Conservation (phyloP, 1,140 invertebrate species). For the Anoplophora glabripennis region DNA sequence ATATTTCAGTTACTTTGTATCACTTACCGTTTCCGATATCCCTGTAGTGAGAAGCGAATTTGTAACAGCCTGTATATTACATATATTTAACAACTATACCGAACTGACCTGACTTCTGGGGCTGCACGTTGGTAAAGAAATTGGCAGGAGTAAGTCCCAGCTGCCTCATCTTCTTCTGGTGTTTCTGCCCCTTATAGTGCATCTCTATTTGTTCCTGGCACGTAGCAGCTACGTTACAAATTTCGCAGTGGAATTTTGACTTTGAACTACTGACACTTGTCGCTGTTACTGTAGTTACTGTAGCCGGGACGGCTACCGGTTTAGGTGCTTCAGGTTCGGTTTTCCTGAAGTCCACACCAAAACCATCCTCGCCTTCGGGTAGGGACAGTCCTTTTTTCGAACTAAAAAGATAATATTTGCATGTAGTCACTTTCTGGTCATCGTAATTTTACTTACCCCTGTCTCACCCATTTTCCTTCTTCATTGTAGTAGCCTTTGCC, state of each 20-base stretch:
- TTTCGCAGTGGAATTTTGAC: conserved; percentile 40
- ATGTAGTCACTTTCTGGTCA: not conserved
- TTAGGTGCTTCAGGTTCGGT: not conserved
- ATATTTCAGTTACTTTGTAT: no score
- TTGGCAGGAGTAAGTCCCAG: conserved; percentile 2
- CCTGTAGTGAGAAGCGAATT: no score
- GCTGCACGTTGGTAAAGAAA: not conserved
- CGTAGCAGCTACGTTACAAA: conserved; percentile 49
- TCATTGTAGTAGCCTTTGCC: conserved; percentile 47
- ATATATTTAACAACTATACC: no score
- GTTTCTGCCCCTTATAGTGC: conserved; percentile 48
- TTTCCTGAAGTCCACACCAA: conserved; percentile 33
- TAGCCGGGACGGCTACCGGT: not conserved
- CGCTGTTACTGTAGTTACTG: conserved; percentile 1
- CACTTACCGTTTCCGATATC: no score
- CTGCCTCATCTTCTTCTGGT: conserved; percentile 47
- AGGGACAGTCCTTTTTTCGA: conserved; percentile 4
- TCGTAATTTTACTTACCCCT: conserved; percentile 27
- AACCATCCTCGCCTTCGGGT: conserved; percentile 30
- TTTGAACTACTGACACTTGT: not conserved
- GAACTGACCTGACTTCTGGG: not conserved
- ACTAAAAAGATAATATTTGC: conserved; percentile 12
- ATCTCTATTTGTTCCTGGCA: conserved; percentile 48
- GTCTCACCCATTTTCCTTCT: conserved; percentile 47
- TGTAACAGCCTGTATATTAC: no score